Conservation (phyloP, 1,140 invertebrate species). For the Helicoverpa armigera region DNA sequence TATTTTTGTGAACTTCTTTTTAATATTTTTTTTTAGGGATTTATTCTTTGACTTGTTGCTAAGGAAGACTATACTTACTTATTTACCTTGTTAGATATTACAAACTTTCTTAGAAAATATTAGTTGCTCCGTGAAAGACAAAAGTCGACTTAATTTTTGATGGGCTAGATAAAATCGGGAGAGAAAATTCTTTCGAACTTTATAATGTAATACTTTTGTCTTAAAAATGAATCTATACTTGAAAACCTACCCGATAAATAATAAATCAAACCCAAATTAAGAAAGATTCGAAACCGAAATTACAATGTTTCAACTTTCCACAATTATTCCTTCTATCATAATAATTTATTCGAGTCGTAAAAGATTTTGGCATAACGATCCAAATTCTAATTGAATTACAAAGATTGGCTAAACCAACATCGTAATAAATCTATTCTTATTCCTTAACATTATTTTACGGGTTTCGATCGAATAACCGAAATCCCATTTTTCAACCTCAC, state of each 20-base stretch:
- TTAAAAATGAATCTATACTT: too few species aligned
- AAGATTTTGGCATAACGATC: background rate
- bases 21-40: background rate
- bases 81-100: too few species aligned
- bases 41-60: background rate
- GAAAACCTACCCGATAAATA: too few species aligned
- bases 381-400: background rate
- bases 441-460: slow-evolving; percentile 23
- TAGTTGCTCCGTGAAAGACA: too few species aligned
- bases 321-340: background rate
- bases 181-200: too few species aligned
- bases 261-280: background rate
- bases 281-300: background rate
- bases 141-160: too few species aligned
- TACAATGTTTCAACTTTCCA: background rate
- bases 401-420: background rate
- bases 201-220: too few species aligned
- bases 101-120: too few species aligned
- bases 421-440: background rate
- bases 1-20: background rate
- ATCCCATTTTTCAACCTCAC: slow-evolving; percentile 22
- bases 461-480: background rate
- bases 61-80: too few species aligned
- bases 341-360: background rate
- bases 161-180: too few species aligned